phyloP scores from a whole-genome alignment of 2,113 vertebrate species.

The Cebidichthys violaceus region DNA sequence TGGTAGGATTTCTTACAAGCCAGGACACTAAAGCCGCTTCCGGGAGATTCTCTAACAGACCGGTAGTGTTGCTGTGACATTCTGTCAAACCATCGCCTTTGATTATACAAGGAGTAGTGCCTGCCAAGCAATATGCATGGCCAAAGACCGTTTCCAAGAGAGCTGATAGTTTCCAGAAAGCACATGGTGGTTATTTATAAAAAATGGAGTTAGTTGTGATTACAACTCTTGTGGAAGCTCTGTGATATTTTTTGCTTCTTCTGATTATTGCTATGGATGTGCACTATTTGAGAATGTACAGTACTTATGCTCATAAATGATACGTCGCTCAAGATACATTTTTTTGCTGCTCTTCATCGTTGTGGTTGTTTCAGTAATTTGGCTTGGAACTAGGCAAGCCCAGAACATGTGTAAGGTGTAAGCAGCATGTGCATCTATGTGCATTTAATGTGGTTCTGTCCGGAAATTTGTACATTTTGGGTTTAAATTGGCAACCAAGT shows the following conservation, averaged over 20 bases:
- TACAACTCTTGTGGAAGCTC: conserved; percentile 8
- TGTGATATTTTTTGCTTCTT: conserved; percentile 16
- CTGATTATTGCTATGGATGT: background rate
- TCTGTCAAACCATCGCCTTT: conserved; percentile 60
- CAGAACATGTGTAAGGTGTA: too few species aligned
- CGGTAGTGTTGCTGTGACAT: conserved; percentile 66
- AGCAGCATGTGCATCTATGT: too few species aligned
- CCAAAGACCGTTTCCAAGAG: conserved; percentile 34
- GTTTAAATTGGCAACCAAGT: too few species aligned
- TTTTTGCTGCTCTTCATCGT: background rate
- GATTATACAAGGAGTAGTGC: conserved; percentile 47
- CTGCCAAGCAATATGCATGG: conserved; percentile 32
- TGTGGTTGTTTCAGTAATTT: conserved; percentile 1
- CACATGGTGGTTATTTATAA: conserved; percentile 3
- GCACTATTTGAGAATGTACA: background rate
- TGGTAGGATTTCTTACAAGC: conserved; percentile 60
- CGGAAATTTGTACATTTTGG: too few species aligned
- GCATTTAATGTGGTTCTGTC: too few species aligned
- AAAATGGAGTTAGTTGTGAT: conserved; percentile 35
- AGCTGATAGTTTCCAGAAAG: conserved; percentile 54
- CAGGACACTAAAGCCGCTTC: conserved; percentile 61
- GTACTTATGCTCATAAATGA: background rate
- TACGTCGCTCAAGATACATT: background rate
- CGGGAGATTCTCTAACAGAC: conserved; percentile 45
- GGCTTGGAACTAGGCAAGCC: background rate